A percentile compares a stretch with the other conserved stretches of the same genome.
These are phyloP conservation scores for Willisornis vidua DNA, from an alignment of 2,113 vertebrate species.

Conservation along the genomic window DNA sequence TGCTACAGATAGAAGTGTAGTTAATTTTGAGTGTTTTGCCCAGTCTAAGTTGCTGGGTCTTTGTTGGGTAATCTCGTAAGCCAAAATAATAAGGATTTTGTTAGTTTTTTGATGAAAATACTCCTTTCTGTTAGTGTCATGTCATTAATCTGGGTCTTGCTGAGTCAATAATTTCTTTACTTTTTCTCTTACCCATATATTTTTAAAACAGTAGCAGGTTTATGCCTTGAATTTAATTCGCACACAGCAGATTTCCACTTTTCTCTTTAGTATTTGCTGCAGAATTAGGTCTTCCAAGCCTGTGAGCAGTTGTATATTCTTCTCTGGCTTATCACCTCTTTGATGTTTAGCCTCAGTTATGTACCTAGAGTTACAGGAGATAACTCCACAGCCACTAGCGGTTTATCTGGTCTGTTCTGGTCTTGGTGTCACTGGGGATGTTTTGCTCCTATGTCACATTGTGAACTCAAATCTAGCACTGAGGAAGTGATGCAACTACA, in stretches of 20 bases:
- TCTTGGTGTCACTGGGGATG: background rate
- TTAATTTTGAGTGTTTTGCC: background rate
- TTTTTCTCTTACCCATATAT: background rate
- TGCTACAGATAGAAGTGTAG: background rate
- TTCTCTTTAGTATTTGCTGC: background rate
- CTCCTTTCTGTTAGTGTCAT: background rate
- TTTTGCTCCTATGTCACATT: background rate
- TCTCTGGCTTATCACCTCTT: background rate
- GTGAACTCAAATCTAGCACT: background rate
- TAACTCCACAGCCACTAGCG: background rate
- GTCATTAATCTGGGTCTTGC: background rate
- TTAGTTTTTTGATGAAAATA: background rate
- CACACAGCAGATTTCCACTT: background rate
- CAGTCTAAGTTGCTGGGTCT: background rate
- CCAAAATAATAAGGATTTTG: background rate
- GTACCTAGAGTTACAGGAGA: background rate
- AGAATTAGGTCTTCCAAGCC: background rate
- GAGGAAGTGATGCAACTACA: background rate
- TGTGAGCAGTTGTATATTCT: background rate
- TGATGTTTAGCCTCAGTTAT: background rate
- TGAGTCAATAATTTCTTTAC: background rate
- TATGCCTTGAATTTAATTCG: background rate
- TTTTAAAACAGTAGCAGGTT: background rate
- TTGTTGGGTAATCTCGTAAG: background rate
- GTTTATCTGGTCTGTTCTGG: background rate